phyloP scores from a whole-genome alignment of 2,888 invertebrate species.

The Drosophila niveifrons region DNA sequence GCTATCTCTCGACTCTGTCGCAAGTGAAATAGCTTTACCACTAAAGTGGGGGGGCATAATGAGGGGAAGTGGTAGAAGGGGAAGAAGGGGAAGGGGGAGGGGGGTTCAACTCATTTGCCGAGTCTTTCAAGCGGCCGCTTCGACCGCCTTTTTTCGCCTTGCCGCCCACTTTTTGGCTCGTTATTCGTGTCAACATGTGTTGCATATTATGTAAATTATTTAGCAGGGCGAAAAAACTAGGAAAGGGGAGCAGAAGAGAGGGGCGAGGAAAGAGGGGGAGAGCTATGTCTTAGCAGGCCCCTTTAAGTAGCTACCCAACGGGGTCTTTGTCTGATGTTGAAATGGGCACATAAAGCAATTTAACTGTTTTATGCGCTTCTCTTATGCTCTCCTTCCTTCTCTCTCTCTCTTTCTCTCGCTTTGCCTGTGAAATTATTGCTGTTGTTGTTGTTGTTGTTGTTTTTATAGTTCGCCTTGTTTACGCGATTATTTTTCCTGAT shows the following conservation, averaged over 20 bases:
- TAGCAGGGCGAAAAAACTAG: slow-evolving; percentile 57
- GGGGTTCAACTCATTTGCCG: slow-evolving; percentile 22
- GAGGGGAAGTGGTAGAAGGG: neutral
- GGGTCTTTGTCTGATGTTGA: slow-evolving; percentile 63
- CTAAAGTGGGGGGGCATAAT: neutral
- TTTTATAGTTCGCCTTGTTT: slow-evolving; percentile 49
- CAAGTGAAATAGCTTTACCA: neutral
- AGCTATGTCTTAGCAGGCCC: slow-evolving; percentile 1
- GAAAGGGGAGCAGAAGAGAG: neutral
- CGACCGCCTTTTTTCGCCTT: neutral
- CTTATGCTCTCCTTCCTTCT: neutral
- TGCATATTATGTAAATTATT: slow-evolving; percentile 79
- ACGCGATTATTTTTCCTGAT: slow-evolving; percentile 66
- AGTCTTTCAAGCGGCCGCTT: slow-evolving; percentile 25
- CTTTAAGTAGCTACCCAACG: slow-evolving; percentile 67
- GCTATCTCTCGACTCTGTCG: slow-evolving; percentile 22
- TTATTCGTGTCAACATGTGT: slow-evolving; percentile 76
- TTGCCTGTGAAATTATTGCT: slow-evolving; percentile 56
- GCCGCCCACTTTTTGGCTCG: slow-evolving; percentile 41
- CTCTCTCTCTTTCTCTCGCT: neutral
- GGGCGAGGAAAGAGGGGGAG: neutral
- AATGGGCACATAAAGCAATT: slow-evolving; percentile 76
- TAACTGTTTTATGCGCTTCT: slow-evolving; percentile 72
- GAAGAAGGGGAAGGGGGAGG: too few relatives aligned
- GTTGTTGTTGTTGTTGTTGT: slow-evolving; percentile 46